phyloP scores from a whole-genome alignment of 2,113 vertebrate species.

The Mastomys natalensis region DNA sequence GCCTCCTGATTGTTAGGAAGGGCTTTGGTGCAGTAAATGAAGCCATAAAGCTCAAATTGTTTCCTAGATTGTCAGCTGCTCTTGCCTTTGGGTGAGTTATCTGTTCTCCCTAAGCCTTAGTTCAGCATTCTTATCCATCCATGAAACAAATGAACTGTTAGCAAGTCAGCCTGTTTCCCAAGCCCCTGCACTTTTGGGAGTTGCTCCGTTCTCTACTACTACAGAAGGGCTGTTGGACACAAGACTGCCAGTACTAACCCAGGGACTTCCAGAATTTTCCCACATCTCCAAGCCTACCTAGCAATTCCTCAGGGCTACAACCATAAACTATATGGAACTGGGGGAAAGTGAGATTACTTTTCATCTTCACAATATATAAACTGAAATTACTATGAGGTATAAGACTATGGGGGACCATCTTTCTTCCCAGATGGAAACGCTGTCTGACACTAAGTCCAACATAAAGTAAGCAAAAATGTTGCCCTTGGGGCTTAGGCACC shows the following conservation, averaged over 20 bases:
- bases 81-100: background rate
- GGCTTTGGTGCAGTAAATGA: background rate
- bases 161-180: background rate
- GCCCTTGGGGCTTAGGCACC: background rate
- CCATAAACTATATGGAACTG: background rate
- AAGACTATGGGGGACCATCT: background rate
- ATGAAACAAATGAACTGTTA: background rate
- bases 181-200: background rate
- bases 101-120: background rate
- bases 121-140: background rate
- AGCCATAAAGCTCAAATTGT: background rate
- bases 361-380: background rate
- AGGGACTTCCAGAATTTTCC: background rate
- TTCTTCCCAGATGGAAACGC: background rate
- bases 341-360: background rate
- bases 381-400: background rate
- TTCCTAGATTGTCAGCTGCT: conserved; percentile 10
- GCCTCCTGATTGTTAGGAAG: background rate
- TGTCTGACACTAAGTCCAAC: background rate
- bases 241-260: background rate
- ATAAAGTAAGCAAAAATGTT: background rate
- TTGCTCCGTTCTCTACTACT: background rate
- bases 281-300: background rate
- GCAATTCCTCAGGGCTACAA: background rate
- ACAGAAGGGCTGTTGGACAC: background rate